Evolutionary conservation across 2,113 vertebrate species (phyloP), one percentile per base, ranked within the genome.

Genomic region (Machaerirhynchus nigripectus): DNA sequence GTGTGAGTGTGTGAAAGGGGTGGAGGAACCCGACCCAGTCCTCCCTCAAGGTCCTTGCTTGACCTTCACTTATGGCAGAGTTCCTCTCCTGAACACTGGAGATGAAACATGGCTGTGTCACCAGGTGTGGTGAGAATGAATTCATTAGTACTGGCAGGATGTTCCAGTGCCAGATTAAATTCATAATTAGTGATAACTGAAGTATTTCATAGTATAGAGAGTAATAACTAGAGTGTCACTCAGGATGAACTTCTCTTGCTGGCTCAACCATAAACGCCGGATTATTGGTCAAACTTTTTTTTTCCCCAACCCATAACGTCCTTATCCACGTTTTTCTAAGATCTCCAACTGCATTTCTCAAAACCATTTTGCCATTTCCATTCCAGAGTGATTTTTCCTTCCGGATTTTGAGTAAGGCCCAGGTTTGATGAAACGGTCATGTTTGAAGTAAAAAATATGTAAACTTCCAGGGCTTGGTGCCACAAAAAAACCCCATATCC

Each of bases 241-340:
- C 47, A 55, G 15, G 33, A 16, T 23, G 27, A 57, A 28, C 19
- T 74, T 73, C 33, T 70, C 11, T 31, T 21, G 31, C 13, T 5
- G 2, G 3, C 35, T 69, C 55, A 10, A 3, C 14, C 35, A 39
- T 16, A 56, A 76, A 74, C 14, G n/a, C 6, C 10, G 1, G 0
- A 53, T 31, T 42, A 49, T 15, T 57, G 35, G 7, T 50, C 50
- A 63, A 1, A 5, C 1, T 16, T 37, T 42, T 40, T 46, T 37
- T 39, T 16, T 3, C 11, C 10, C 15, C 21, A 53, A 10, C 27
- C 10, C 12, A 3, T 31, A 56, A 73, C 2, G 1, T 10, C 21
- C 5, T 57, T 39, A 6, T 46, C 24, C 10, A 31, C 6, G 9
- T 39, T 92, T 91, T 79, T 17, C 28, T 60, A 17, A 74, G 17